Evolutionary conservation across 2,797 vertebrate genomes (phyloP).

Genomic region (Rhabdomys pumilio): DNA sequence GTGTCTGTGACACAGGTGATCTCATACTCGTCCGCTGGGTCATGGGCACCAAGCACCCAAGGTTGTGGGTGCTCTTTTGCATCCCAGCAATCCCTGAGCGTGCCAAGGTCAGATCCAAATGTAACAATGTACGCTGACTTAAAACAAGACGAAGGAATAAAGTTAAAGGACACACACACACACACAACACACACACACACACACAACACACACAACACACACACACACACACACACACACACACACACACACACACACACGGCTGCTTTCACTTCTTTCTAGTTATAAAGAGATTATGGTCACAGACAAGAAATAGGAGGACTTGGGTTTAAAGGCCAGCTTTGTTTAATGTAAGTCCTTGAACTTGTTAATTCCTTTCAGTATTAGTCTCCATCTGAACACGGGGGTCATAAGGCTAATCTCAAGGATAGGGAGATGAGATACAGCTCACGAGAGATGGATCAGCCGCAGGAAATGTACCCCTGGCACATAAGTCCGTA

Average conservation of each 20-base stretch:
- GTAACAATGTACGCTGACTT: background rate
- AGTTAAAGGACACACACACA: background rate
- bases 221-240: background rate
- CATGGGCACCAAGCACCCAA: background rate
- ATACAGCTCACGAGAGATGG: conserved; percentile 20
- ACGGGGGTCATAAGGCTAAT: background rate
- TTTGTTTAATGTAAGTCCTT: background rate
- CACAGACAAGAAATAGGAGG: background rate
- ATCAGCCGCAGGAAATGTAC: background rate
- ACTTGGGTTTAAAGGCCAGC: background rate
- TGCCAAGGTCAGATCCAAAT: background rate
- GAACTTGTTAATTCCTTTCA: background rate
- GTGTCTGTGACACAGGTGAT: background rate
- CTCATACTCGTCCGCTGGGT: background rate
- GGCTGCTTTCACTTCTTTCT: background rate
- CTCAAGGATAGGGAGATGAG: background rate
- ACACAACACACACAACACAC: background rate
- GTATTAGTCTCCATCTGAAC: background rate
- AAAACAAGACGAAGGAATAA: conserved; percentile 8
- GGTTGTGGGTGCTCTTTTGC: fast-evolving
- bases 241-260: background rate
- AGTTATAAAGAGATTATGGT: background rate
- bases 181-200: background rate
- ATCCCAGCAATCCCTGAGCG: too few relatives aligned
- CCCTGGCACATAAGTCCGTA: conserved; percentile 33